These are phyloP conservation scores for Puffinus mauretanicus DNA, from an alignment of 2,113 vertebrate genomes.

Conservation along the genomic window DNA sequence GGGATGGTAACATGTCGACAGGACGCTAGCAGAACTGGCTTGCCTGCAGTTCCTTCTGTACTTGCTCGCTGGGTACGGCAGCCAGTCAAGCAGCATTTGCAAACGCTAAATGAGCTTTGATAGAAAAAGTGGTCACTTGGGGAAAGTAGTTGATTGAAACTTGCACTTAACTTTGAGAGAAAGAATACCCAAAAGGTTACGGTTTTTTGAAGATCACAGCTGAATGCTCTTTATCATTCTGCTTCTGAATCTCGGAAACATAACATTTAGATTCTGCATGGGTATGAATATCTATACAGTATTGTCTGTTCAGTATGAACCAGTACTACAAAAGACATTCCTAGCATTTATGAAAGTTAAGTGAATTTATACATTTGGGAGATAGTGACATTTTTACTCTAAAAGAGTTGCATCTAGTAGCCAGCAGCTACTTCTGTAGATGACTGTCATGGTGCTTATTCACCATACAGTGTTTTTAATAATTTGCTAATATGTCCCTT, in stretches of 20 bases:
- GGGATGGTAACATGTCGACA: not conserved
- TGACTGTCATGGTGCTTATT: not conserved
- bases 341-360: not conserved
- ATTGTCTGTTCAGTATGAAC: not conserved
- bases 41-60: not conserved
- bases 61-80: not conserved
- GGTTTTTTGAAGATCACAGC: not conserved
- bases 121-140: not conserved
- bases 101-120: not conserved
- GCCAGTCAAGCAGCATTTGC: not conserved
- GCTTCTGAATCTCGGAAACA: not conserved
- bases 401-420: not conserved
- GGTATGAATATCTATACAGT: not conserved
- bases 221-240: not conserved
- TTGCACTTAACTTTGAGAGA: not conserved
- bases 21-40: not conserved
- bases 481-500: not conserved
- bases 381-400: not conserved
- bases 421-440: not conserved
- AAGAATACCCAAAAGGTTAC: not conserved
- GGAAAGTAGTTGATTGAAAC: not conserved
- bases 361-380: not conserved
- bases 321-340: not conserved
- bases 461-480: not conserved
- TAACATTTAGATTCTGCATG: not conserved